A percentile compares a stretch with the other conserved stretches of the same genome.
Evolutionary conservation across 2,888 invertebrate genomes (phyloP).

Genomic region (Dioctria rufipes): DNA sequence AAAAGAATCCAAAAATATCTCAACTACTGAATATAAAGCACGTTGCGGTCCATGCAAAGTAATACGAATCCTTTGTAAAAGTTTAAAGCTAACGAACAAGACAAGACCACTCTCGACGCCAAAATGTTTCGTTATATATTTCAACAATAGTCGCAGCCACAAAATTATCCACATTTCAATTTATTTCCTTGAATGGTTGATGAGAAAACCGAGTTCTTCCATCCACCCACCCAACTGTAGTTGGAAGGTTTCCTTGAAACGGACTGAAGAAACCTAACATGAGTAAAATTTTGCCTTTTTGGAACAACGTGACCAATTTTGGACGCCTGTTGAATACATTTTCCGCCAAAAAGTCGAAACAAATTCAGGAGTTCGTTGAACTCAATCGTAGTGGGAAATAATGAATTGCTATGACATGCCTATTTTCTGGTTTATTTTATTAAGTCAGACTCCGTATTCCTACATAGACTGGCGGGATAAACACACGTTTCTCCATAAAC

Average conservation of each 20-base stretch:
- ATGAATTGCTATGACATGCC: background rate
- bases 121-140: background rate
- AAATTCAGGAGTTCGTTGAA: background rate
- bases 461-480: background rate
- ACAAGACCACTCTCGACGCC: no score
- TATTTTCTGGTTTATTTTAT: background rate
- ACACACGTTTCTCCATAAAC: background rate
- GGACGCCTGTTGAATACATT: background rate
- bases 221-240: no score
- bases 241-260: background rate
- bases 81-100: no score
- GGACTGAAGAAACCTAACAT: background rate
- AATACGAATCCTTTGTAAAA: no score
- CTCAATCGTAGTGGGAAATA: background rate
- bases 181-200: background rate
- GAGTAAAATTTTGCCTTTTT: background rate
- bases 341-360: background rate
- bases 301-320: background rate
- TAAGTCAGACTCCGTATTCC: background rate
- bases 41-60: no score
- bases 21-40: no score
- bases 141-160: background rate
- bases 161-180: background rate
- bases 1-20: no score
- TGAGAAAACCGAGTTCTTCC: background rate